A percentile compares a stretch with the other conserved stretches of the same genome.
These are phyloP conservation scores for Zaprionus africanus DNA, from an alignment of 1,140 invertebrate species.

Conservation along the genomic window DNA sequence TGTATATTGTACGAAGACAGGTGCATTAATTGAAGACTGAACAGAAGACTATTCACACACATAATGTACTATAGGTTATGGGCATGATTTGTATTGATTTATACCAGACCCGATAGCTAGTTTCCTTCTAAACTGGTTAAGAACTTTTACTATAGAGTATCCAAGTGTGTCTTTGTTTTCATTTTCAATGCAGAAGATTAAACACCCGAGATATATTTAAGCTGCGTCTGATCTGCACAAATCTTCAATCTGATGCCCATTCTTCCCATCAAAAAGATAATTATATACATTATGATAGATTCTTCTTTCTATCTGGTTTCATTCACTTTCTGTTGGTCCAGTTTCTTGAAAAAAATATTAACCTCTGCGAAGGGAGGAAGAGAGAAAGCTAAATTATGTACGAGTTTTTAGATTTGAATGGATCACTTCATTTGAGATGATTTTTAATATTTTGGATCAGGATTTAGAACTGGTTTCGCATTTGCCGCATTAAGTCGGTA, in stretches of 20 bases:
- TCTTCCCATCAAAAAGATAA: not conserved
- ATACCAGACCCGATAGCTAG: too few relatives aligned
- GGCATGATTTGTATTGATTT: too few relatives aligned
- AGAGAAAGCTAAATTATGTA: not conserved
- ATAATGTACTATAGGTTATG: too few relatives aligned
- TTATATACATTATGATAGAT: not conserved
- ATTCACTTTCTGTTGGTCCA: not conserved
- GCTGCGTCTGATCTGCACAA: not conserved
- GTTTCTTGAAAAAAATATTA: not conserved
- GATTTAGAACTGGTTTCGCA: slow-evolving; percentile 34
- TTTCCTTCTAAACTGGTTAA: not conserved
- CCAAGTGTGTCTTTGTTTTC: not conserved
- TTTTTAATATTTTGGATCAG: slow-evolving; percentile 9
- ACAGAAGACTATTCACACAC: not conserved
- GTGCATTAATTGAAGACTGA: not conserved
- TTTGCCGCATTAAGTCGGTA: not conserved
- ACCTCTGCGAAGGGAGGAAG: not conserved
- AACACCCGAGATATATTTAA: too few relatives aligned
- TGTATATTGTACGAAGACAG: not conserved
- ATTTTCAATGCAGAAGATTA: too few relatives aligned
- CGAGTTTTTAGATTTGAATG: not conserved
- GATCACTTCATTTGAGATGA: not conserved
- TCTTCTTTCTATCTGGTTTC: not conserved
- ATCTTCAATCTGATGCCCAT: not conserved
- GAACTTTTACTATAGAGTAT: not conserved